Base-by-base conservation (phyloP, 2,113 vertebrate genomes). In the Bucco capensis region DNA sequence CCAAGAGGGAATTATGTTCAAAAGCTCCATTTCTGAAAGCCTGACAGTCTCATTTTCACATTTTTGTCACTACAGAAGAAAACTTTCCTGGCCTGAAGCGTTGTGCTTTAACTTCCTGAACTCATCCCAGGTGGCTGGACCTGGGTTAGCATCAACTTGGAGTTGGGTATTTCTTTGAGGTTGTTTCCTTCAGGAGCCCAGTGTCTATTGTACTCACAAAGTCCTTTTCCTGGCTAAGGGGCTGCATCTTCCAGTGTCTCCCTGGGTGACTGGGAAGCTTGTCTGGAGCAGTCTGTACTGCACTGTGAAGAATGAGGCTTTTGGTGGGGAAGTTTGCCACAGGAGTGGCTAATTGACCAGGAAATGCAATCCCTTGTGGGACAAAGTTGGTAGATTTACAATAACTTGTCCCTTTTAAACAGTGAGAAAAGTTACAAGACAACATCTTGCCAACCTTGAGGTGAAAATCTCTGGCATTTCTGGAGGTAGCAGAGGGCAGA, bases 381-480 rank as follows among this genome's bases (percentile, higher is more conserved):
- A 86, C 46, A 14, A 69, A 0, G 0, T 50, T 42, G 50, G 13
- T 60, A 69, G 70, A 76, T 94, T 86, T 84, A 67, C 40, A 79
- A 69, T 57, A 91, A 57, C 28, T 79, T 70, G 50, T 61, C 33
- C 18, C 12, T 82, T 73, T 49, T 30, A 33, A 66, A 79, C 62
- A 87, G 66, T 25, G 70, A 53, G 71, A 61, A 61, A 89, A 72
- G 31, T 72, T 67, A n/a, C 53, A 78, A 92, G 73, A 70, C 61
- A 92, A 61, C 65, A 40, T 76, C 71, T 85, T 86, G 53, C 84
- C 60, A 92, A 65, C 66, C 40, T 62, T 60, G 50, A 89, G 71
- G 79, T 91, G 81, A 84, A 90, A 91, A 89, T 82, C 74, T 58
- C 27, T 82, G 70, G 49, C 53, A 75, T 82, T 95, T 93, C 66